phyloP scores from a whole-genome alignment of 1,140 invertebrate genomes.

The Philopotamus ludificatus region DNA sequence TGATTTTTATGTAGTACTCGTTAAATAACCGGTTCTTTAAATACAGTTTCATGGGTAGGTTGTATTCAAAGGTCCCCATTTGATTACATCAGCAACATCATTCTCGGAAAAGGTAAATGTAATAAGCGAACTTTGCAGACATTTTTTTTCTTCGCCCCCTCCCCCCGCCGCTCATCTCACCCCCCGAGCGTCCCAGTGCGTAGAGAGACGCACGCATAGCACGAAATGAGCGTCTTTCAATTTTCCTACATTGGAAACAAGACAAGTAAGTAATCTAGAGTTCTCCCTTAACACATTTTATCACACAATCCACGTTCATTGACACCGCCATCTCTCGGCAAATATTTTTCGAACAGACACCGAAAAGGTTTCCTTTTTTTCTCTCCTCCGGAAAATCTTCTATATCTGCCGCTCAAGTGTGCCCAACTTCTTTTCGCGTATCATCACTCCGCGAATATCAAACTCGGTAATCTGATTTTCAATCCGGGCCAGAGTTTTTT shows the following conservation, averaged over 20 bases:
- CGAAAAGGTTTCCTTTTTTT: conserved; percentile 21
- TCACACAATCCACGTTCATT: conserved; percentile 32
- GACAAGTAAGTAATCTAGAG: conserved; percentile 25
- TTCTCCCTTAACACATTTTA: conserved; percentile 29
- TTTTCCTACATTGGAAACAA: conserved; percentile 26
- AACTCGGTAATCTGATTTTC: conserved; percentile 24
- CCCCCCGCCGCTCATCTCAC: not conserved
- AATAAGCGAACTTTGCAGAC: conserved; percentile 12
- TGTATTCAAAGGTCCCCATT: not conserved
- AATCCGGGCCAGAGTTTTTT: too few relatives aligned
- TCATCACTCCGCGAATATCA: conserved; percentile 17
- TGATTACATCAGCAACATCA: conserved; percentile 5
- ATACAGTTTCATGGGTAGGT: not conserved
- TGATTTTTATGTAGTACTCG: too few relatives aligned
- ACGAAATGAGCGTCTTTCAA: conserved; percentile 18
- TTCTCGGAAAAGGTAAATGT: not conserved
- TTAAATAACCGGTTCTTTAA: not conserved
- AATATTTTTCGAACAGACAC: conserved; percentile 25
- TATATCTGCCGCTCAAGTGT: not conserved
- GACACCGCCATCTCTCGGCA: conserved; percentile 24
- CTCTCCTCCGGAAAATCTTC: conserved; percentile 22
- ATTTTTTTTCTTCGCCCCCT: not conserved
- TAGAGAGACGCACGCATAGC: not conserved
- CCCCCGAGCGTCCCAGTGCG: not conserved
- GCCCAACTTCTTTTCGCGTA: conserved; percentile 26